A percentile compares a stretch with the other conserved stretches of the same genome.
These are phyloP conservation scores for Tragelaphus eurycerus DNA, from an alignment of 2,797 vertebrate genomes.

Conservation along the genomic window DNA sequence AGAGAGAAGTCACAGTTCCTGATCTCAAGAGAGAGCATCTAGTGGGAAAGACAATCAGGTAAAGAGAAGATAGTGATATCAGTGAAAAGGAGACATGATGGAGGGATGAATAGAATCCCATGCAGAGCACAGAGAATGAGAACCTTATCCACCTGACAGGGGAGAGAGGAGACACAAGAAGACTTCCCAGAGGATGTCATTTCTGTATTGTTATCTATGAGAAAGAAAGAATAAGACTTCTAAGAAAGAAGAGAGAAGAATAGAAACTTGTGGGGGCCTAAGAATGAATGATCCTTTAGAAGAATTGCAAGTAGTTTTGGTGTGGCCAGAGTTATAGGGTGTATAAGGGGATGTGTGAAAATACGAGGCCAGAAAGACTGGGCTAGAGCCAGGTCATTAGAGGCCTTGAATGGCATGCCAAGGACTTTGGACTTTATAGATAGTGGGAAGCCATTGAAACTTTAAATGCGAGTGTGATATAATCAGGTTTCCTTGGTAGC, in stretches of 20 bases:
- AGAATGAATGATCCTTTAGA: not conserved
- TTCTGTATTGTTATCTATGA: slow-evolving; percentile 1
- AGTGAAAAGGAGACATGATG: not conserved
- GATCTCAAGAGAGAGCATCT: not conserved
- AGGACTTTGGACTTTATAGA: slow-evolving; percentile 9
- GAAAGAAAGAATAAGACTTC: not conserved
- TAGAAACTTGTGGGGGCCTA: not conserved
- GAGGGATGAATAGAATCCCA: not conserved
- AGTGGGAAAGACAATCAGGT: not conserved
- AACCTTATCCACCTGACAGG: not conserved
- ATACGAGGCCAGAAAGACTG: not conserved
- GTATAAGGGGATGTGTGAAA: not conserved
- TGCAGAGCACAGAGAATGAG: not conserved
- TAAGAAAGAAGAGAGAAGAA: not conserved
- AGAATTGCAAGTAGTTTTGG: not conserved
- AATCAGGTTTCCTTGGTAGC: not conserved
- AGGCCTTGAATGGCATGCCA: not conserved
- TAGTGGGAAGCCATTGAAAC: not conserved
- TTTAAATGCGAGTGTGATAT: not conserved
- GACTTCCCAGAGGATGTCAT: not conserved
- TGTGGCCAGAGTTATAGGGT: not conserved
- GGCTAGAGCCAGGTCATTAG: not conserved
- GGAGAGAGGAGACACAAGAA: not conserved
- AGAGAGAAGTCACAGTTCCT: not conserved
- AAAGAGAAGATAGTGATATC: not conserved